Evolutionary conservation across 2,888 invertebrate genomes (phyloP).

Genomic region (Trachelus iudaicus): DNA sequence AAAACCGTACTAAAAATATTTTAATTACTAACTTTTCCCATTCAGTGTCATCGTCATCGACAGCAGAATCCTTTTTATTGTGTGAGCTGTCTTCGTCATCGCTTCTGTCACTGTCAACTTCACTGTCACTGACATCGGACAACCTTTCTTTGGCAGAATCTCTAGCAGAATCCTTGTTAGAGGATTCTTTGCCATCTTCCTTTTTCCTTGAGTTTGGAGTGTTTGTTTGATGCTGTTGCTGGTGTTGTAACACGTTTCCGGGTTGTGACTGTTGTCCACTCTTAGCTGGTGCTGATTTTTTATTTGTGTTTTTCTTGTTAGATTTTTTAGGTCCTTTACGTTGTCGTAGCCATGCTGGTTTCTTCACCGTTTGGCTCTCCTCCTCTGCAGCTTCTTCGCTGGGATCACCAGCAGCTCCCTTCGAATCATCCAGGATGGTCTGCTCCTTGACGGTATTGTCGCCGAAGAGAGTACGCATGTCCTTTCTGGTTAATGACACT

Average conservation of each 20-base stretch:
- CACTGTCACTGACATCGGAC: conserved; percentile 60
- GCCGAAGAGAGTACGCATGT: conserved; percentile 86
- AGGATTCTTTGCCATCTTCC: conserved; percentile 41
- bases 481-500: conserved; percentile 83
- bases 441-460: conserved; percentile 79
- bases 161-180: conserved; percentile 45
- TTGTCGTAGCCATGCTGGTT: conserved; percentile 86
- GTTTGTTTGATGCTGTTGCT: conserved; percentile 33
- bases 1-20: not conserved
- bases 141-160: conserved; percentile 37
- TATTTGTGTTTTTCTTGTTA: conserved; percentile 68
- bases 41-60: conserved; percentile 85
- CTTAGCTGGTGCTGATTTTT: conserved; percentile 49
- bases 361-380: conserved; percentile 72
- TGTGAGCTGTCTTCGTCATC: conserved; percentile 67
- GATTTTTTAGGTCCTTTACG: conserved; percentile 73
- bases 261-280: conserved; percentile 34
- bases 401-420: conserved; percentile 68
- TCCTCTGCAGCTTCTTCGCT: conserved; percentile 66
- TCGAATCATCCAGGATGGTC: conserved; percentile 63
- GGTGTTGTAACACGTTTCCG: conserved; percentile 27
- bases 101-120: conserved; percentile 68
- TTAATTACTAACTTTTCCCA: conserved; percentile 79
- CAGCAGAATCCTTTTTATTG: conserved; percentile 71
- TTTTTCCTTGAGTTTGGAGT: conserved; percentile 30